Conservation (phyloP, 30 jellyfish, hydroid and myxozoan species). For the Mastigias papua region DNA sequence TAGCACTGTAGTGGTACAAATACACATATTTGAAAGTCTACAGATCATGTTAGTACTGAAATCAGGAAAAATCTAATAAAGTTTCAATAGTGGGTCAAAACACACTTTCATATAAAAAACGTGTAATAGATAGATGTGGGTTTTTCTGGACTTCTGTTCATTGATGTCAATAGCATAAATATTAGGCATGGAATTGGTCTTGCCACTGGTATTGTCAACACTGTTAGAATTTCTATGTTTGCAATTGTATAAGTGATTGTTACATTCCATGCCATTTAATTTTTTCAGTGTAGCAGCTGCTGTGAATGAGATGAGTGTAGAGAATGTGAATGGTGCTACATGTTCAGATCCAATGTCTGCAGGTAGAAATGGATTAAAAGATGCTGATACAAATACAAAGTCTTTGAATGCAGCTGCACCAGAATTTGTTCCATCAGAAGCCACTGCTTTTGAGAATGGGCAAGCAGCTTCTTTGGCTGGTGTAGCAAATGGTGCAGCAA, state of each 20-base stretch:
- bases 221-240: background rate
- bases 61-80: no score
- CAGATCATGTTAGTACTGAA: no score
- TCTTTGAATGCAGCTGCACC: constrained; percentile 18
- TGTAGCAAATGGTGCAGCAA: background rate
- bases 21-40: no score
- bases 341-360: background rate
- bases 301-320: background rate
- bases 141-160: no score
- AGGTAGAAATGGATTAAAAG: background rate
- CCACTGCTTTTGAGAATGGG: background rate
- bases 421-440: background rate
- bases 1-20: no score
- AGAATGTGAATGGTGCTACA: background rate
- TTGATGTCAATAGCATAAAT: no score
- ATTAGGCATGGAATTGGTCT: no score
- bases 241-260: background rate
- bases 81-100: no score
- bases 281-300: background rate
- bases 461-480: background rate
- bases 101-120: no score
- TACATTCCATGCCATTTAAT: background rate
- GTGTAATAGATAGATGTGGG: no score
- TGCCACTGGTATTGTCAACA: no score
- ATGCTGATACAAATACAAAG: background rate